A percentile compares a stretch with the other conserved stretches of the same genome.
Evolutionary conservation across 2,888 invertebrate genomes (phyloP).

Genomic region (Scrobipalpa costella): DNA sequence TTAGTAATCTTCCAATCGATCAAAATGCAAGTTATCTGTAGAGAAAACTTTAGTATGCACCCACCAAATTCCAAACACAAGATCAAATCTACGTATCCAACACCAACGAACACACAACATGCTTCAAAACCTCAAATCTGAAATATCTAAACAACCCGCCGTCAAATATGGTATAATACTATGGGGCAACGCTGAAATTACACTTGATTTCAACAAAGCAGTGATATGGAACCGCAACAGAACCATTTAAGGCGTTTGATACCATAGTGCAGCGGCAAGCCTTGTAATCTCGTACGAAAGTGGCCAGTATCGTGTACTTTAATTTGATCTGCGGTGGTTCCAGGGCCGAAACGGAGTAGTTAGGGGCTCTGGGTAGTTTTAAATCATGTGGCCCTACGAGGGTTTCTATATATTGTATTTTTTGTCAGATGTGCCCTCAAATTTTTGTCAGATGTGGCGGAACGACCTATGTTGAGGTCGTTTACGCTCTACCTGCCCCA

Average conservation of each 20-base stretch:
- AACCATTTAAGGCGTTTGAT: constrained; percentile 40
- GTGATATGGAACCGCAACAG: constrained; percentile 39
- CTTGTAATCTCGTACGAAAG: constrained; percentile 45
- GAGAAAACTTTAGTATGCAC: no score
- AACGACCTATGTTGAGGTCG: no score
- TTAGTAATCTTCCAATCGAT: no score
- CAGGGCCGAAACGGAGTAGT: no score
- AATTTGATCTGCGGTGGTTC: constrained; percentile 43
- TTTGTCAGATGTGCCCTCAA: no score
- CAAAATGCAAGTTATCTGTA: no score
- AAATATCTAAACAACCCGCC: neutral
- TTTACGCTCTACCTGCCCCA: no score
- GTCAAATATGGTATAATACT: constrained; percentile 27
- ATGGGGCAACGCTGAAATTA: constrained; percentile 38
- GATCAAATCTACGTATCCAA: neutral
- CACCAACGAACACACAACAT: neutral
- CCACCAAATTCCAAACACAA: neutral
- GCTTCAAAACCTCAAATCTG: neutral
- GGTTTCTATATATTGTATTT: no score
- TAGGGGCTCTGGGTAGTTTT: no score
- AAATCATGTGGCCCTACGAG: no score
- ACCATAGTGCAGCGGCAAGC: constrained; percentile 35
- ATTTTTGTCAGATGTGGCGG: no score
- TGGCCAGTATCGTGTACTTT: constrained; percentile 39
- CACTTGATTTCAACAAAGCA: constrained; percentile 46